Base-by-base conservation (phyloP, 2,797 vertebrate species). In the Thunnus albacares region DNA sequence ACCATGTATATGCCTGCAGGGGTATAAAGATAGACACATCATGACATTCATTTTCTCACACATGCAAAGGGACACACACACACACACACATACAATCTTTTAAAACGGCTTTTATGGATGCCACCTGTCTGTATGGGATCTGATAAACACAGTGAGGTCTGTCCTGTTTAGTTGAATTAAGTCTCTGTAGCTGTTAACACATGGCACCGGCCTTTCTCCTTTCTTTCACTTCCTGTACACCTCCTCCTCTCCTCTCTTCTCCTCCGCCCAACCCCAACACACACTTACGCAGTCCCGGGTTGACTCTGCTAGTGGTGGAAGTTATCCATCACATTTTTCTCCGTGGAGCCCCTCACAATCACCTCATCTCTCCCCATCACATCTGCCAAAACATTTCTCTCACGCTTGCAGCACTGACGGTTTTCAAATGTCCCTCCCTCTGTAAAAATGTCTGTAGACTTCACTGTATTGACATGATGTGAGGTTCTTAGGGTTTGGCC, bases 341-440 rank as follows among this genome's bases (percentile, higher is more conserved):
- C 65, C 13, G n/a, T 24, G 47, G 83, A 90, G 82, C 82, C 77
- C 63, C 87, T 92, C 82, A 83, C 77, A 71, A 62, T 93, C 91
- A 92, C 90, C 85, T 91, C 90, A 91, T 90, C 89, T 85, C 80
- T 91, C 86, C 85, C 80, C 83, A 84, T 90, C 80, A 84, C 89
- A 84, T 91, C 88, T 93, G 92, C 82, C 92, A 91, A 92, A 93
- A 88, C 90, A 90, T 92, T 89, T 92, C 83, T 91, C 88, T 90
- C 87, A 85, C 90, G 67, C 87, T 89, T 47, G 59, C 81, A 83
- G 68, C 63, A 5, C 75, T 70, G 79, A 59, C 66, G 3, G 49
- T 33, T 86, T 83, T 83, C 70, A 82, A 79, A 80, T 5, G 3
- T 43, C 67, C 43, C 57, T 22, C 43, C 57, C 26, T 22, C 22